Percentiles rank a stretch among this genome's conserved stretches.
Evolutionary conservation across 2,113 vertebrate genomes (phyloP).

Genomic region (Corydoras maculifer): DNA sequence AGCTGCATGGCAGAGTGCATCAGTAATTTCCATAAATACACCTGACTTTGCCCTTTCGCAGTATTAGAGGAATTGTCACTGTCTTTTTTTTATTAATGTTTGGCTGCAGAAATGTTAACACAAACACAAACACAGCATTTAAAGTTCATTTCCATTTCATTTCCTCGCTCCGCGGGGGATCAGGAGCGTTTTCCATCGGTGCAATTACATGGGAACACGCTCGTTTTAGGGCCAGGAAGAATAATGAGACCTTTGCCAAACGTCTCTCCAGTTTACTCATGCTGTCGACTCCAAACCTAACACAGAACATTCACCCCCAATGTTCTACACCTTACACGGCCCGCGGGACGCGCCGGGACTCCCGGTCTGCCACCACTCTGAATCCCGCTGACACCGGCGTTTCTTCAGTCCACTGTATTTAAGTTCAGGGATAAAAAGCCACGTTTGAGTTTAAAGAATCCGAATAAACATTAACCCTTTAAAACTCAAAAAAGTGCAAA

Average conservation of each 20-base stretch:
- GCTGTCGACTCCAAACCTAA: neutral
- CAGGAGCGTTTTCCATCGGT: neutral
- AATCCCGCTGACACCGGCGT: too few relatives aligned
- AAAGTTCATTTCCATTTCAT: conserved; percentile 24
- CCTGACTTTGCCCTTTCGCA: conserved; percentile 41
- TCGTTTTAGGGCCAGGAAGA: neutral
- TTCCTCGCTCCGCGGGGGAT: neutral
- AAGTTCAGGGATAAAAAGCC: too few relatives aligned
- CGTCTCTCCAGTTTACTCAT: neutral
- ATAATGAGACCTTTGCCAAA: neutral
- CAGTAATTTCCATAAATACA: conserved; percentile 40
- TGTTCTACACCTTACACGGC: neutral
- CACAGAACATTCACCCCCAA: neutral
- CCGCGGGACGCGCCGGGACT: too few relatives aligned
- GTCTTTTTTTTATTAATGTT: conserved; percentile 24
- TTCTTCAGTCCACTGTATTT: too few relatives aligned
- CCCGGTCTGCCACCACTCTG: too few relatives aligned
- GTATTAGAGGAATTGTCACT: conserved; percentile 26
- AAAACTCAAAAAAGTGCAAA: too few relatives aligned
- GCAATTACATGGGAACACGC: neutral
- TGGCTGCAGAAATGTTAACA: conserved; percentile 27
- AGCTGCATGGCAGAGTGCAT: conserved; percentile 30
- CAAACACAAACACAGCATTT: conserved; percentile 25
- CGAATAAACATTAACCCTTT: too few relatives aligned
- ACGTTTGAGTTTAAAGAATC: too few relatives aligned